Base-by-base conservation (phyloP, 2,888 invertebrate genomes). In the Thymelicus sylvestris region DNA sequence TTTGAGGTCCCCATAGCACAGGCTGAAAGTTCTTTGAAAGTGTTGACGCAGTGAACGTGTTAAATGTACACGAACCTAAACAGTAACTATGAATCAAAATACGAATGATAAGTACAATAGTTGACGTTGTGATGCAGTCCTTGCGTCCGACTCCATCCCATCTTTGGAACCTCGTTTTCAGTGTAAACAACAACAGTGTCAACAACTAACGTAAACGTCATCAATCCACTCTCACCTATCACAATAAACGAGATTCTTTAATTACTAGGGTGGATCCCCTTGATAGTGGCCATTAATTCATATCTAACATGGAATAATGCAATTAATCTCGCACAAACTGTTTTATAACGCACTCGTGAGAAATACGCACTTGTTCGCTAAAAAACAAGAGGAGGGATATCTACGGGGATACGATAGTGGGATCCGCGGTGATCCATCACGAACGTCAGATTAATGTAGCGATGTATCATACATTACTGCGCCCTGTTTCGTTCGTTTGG, bases 231-330 rank as follows among this genome's bases (percentile, higher is more conserved):
- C 82, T 83, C 84, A 86, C 84, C 85, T 85, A 83, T 85, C 84
- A 83, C 86, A 86, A 89, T 88, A 87, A 90, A 89, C 88, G 87
- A 84, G 85, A 85, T 86, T 86, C 85, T 82, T 87, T 91, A 92
- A 92, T 92, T 91, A 89, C 88, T 85, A 86, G 90, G 90, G 90
- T 86, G 84, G 75, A 73, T 75, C 75, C 89, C 88, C 86, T 80
- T 78, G 80, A 87, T 86, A 86, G 84, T 83, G 78, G 81, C 84
- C 84, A 89, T 88, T 91, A 90, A 91, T 91, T 89, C 88, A 85
- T 87, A 89, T 86, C 86, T 83, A 89, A 85, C 93, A 93, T 91
- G 93, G 83, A 82, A 93, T 92, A 91, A 89, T 87, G 89, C 89
- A 90, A 93, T 93, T 93, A 93, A 91, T 93, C 83, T 85, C 82